Conservation (phyloP, 2,888 invertebrate genomes). For the Scaeva pyrastri region DNA sequence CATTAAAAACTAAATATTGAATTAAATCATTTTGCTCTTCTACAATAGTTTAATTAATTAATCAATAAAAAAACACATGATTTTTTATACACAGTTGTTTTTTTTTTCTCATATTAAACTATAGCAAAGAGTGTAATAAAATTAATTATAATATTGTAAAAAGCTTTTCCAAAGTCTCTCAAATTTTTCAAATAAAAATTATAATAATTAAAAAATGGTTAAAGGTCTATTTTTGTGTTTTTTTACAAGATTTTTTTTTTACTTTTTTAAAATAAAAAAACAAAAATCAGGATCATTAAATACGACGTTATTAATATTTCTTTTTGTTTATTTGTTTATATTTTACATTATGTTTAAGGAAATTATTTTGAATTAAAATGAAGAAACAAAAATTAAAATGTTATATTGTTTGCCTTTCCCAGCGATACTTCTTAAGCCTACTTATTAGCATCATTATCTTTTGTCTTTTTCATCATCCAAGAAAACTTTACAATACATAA, state of each 20-base stretch:
- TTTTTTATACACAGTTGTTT: slow-evolving; percentile 61
- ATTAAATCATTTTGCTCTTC: slow-evolving; percentile 67
- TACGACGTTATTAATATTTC: slow-evolving; percentile 33
- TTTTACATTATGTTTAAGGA: slow-evolving; percentile 55
- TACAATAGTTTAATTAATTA: slow-evolving; percentile 27
- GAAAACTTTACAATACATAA: slow-evolving; percentile 57
- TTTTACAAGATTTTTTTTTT: slow-evolving; percentile 49
- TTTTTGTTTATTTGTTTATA: slow-evolving; percentile 38
- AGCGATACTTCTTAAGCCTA: slow-evolving; percentile 73
- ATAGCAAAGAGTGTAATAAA: slow-evolving; percentile 34
- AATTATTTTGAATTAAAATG: slow-evolving; percentile 39
- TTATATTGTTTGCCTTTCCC: slow-evolving; percentile 69
- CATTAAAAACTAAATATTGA: slow-evolving; percentile 64
- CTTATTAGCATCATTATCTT: slow-evolving; percentile 74
- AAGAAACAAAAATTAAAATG: slow-evolving; percentile 32
- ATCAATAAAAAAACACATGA: slow-evolving; percentile 52
- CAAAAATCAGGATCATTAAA: slow-evolving; percentile 46
- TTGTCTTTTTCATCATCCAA: slow-evolving; percentile 72
- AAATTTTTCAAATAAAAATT: slow-evolving; percentile 39
- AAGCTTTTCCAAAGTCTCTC: slow-evolving; percentile 72
- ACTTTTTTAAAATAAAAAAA: slow-evolving; percentile 32
- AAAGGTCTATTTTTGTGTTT: slow-evolving; percentile 18
- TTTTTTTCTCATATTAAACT: slow-evolving; percentile 17
- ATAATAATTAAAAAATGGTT: slow-evolving; percentile 21
- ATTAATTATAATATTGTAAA: slow-evolving; percentile 56